Base-by-base conservation (phyloP, 1,140 invertebrate species). In the Lasioglossum albipes region DNA sequence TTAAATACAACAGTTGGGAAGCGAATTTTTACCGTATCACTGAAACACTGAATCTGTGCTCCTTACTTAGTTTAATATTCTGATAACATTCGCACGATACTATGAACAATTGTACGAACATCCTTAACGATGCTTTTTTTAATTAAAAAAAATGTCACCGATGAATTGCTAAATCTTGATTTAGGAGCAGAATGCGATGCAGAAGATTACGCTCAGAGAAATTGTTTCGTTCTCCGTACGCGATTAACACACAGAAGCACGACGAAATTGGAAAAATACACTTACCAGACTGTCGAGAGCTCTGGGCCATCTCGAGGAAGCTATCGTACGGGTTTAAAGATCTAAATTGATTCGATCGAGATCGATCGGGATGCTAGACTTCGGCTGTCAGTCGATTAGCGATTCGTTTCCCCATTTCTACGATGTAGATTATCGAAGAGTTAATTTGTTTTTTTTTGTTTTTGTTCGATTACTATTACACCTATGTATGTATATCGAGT, bases 321-420 rank as follows among this genome's bases (percentile, higher is more conserved):
- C 61, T 64, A 36, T 36, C 13, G 27, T 36, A 31, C 27, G 16
- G 16, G 20, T 16, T 64, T 31, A 36, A 36, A 2, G 31, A 7
- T 65, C 42, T 68, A 68, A 42, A 68, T 22, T 20, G n/a, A 31
- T 54, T 41, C 54, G 54, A 52, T 52, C 18, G 18, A 7, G 4
- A 2, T 7, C 16, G 62, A 65, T 65, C 52, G 52, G 18, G 52
- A 49, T 12, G 45, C 45, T 49, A 49, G 45, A 49, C 61, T 57
- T 27, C 52, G 27, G 31, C n/a, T 70, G 61, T 67, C 64, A 57
- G 45, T 75, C 54, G 67, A 75, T 75, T 75, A 84, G 83, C 83
- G 83, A 84, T 84, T 84, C 41, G 31, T 84, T 84, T 84, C 78
- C 82, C 83, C 83, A 80, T 59, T 74, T 81, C 68, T 69, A 31